A percentile compares a stretch with the other conserved stretches of the same genome.
Evolutionary conservation across 2,113 vertebrate genomes (phyloP).

Genomic region (Pongo abelii): DNA sequence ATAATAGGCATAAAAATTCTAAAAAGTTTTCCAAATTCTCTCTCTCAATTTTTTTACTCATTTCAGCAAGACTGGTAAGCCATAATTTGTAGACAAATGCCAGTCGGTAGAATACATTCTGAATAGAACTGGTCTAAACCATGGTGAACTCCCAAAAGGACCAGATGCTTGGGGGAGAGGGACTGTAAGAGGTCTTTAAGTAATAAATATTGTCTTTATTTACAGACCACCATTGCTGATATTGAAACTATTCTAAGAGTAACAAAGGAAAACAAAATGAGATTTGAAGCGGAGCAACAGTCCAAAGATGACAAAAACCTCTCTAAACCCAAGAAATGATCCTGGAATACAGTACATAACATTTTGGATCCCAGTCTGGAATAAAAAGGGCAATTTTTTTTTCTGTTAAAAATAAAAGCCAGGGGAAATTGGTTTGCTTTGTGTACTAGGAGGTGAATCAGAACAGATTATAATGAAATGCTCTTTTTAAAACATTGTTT

Average conservation of each 20-base stretch:
- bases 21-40: slow-evolving; percentile 13
- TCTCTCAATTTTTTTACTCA: not conserved
- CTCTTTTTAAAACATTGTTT: not conserved
- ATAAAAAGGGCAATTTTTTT: slow-evolving; percentile 20
- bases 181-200: not conserved
- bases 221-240: slow-evolving; percentile 86
- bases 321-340: slow-evolving; percentile 60
- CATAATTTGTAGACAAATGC: not conserved
- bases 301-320: slow-evolving; percentile 56
- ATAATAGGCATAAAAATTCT: slow-evolving; percentile 35
- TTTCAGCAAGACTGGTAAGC: not conserved
- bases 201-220: slow-evolving; percentile 51
- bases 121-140: not conserved
- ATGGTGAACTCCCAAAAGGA: not conserved
- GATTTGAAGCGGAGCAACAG: slow-evolving; percentile 76
- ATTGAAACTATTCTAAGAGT: slow-evolving; percentile 88
- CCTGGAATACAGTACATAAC: slow-evolving; percentile 8
- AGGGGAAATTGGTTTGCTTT: slow-evolving; percentile 16
- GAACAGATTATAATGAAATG: not conserved
- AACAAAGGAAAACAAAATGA: slow-evolving; percentile 87
- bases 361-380: slow-evolving; percentile 63
- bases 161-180: not conserved
- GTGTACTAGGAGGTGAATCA: not conserved
- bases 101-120: not conserved
- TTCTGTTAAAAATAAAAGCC: slow-evolving; percentile 64